Evolutionary conservation across 2,113 vertebrate species (phyloP), one percentile per base, ranked within the genome.

Genomic region (Danionella cerebrum): DNA sequence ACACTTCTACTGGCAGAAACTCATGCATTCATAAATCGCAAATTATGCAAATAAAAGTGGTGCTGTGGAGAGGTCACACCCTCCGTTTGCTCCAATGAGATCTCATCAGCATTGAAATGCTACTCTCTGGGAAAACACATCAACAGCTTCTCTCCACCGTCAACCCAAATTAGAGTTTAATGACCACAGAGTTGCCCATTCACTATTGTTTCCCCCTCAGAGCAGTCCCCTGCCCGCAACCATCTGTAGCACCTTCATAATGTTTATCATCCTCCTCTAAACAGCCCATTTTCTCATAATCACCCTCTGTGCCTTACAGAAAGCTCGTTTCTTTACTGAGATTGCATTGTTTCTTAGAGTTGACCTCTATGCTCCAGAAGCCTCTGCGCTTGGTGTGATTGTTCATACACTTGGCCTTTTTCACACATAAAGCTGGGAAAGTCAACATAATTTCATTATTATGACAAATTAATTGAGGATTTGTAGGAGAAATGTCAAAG

Each of bases 81-180:
- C 63, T 36, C 58, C n/a, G 29, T 22, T 24, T 41, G 35, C 8
- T 16, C 41, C 51, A 38, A 42, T 64, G 51, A 35, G 35, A 67
- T 35, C 33, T 55, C 41, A 64, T 69, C 42, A 57, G 75, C 22
- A 45, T 18, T 53, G 71, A 51, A 50, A 55, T 63, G 36, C 21
- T 10, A 35, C 50, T 63, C 64, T 42, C 42, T 58, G 66, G 19
- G 41, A 59, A 39, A 65, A 58, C 29, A 60, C 75, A 57, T 65
- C 69, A 65, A 70, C 72, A 19, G 25, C 13, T 41, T 36, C 41
- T 79, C 68, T 52, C 47, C 21, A 41, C 78, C 74, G 55, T 83
- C 80, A 79, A 80, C 76, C 77, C 76, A 76, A 82, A 89, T 87
- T 82, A 84, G 72, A 69, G 69, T 71, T 76, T 82, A 82, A 85